These are phyloP conservation scores for Aleiodes alternator DNA, from an alignment of 2,888 invertebrate species.

Conservation along the genomic window DNA sequence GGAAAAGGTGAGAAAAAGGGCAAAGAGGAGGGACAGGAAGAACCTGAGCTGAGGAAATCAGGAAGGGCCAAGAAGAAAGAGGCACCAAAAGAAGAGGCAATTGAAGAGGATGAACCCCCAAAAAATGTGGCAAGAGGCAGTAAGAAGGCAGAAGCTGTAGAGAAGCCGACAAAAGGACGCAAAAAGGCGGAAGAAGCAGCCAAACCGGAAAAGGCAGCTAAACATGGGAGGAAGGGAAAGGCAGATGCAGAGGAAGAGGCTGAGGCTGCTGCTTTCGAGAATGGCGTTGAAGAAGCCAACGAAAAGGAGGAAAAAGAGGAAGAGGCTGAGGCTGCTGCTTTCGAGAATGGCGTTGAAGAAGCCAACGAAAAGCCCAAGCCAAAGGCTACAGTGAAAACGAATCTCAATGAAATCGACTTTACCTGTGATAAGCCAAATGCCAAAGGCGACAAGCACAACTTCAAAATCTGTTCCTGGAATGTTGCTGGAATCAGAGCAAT, in stretches of 20 bases:
- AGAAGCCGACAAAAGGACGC: constrained; percentile 54
- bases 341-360: constrained; percentile 65
- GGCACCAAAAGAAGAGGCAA: neutral
- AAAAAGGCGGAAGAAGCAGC: constrained; percentile 40
- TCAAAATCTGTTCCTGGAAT: no score
- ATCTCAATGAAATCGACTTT: constrained; percentile 81
- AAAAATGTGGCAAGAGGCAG: neutral
- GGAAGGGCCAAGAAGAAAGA: neutral
- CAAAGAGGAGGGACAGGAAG: neutral
- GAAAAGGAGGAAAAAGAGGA: no score
- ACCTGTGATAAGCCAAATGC: constrained; percentile 80
- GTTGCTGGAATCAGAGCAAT: no score
- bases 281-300: constrained; percentile 1
- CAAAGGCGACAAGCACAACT: no score
- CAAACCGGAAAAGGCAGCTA: constrained; percentile 41
- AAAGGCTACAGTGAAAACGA: constrained; percentile 78
- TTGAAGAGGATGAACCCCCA: constrained; percentile 25
- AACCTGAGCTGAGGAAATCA: neutral
- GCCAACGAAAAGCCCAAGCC: constrained; percentile 73
- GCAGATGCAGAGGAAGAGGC: constrained; percentile 1
- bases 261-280: no score
- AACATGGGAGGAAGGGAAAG: constrained; percentile 44
- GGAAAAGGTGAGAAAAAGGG: neutral
- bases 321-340: neutral
- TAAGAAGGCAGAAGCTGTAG: constrained; percentile 63